Evolutionary conservation across 2,888 invertebrate species (phyloP).

Genomic region (Drosophila meridionalis): DNA sequence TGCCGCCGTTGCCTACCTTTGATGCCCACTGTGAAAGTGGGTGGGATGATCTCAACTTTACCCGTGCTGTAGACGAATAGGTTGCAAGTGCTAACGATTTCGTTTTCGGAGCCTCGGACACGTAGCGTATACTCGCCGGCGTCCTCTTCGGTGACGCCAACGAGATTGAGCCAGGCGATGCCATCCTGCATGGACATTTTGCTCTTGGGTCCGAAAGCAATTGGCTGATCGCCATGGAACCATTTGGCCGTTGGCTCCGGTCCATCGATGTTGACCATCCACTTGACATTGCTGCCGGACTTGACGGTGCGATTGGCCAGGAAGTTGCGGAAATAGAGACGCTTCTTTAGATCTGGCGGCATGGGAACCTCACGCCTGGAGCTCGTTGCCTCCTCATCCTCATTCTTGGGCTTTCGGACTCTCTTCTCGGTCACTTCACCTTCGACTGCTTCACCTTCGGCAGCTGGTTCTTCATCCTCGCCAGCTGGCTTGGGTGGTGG

Average conservation of each 20-base stretch:
- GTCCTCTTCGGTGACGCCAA: constrained; percentile 89
- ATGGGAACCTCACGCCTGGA: constrained; percentile 82
- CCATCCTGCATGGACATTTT: constrained; percentile 88
- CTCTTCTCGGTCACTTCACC: constrained; percentile 62
- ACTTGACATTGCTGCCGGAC: constrained; percentile 90
- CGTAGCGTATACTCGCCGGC: constrained; percentile 92
- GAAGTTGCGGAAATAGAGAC: constrained; percentile 88
- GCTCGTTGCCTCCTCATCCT: constrained; percentile 71
- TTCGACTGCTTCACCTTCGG: constrained; percentile 60
- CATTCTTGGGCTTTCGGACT: constrained; percentile 77
- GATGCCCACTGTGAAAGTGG: constrained; percentile 91
- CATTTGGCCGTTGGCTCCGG: constrained; percentile 90
- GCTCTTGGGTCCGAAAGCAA: constrained; percentile 87
- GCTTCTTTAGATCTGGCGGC: constrained; percentile 86
- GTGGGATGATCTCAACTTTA: constrained; percentile 87
- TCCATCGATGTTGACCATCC: constrained; percentile 92
- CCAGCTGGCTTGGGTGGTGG: constrained; percentile 72
- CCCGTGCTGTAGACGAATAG: constrained; percentile 85
- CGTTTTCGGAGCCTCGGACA: constrained; percentile 91
- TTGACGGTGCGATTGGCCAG: constrained; percentile 91
- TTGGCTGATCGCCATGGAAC: constrained; percentile 88
- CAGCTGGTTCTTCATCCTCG: constrained; percentile 66
- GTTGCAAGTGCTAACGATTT: constrained; percentile 89
- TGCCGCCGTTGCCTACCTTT: constrained; percentile 86
- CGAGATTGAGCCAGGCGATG: constrained; percentile 90